phyloP scores from a whole-genome alignment of 2,113 vertebrate species.

The Echinops telfairi region DNA sequence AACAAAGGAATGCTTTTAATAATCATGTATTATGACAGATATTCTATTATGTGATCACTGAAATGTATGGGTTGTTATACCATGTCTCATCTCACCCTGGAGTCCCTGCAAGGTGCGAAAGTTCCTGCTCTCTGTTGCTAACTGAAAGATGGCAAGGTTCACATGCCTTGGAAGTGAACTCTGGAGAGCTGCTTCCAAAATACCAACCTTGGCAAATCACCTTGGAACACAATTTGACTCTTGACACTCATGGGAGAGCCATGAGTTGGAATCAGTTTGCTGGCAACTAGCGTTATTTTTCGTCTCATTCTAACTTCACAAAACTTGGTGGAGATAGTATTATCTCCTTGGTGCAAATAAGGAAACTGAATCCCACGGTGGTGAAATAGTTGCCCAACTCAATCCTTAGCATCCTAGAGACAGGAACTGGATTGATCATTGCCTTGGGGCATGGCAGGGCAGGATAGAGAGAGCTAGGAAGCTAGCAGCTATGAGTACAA shows the following conservation, averaged over 20 bases:
- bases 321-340: not conserved
- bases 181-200: not conserved
- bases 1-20: not conserved
- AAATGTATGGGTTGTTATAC: not conserved
- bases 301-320: not conserved
- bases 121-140: not conserved
- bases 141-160: not conserved
- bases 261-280: not conserved
- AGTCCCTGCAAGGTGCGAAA: not conserved
- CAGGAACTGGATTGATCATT: no score
- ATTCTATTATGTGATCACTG: not conserved
- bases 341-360: not conserved
- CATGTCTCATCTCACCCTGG: not conserved
- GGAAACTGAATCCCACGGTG: not conserved
- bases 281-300: not conserved
- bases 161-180: not conserved
- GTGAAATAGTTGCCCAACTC: not conserved
- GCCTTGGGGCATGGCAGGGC: no score
- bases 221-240: not conserved
- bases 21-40: not conserved
- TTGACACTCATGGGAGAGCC: not conserved
- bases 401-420: no score
- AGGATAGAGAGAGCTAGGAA: no score
- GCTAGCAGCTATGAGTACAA: no score
- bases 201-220: not conserved